Base-by-base conservation (phyloP, 1,140 invertebrate species). In the Hylaeus volcanicus region DNA sequence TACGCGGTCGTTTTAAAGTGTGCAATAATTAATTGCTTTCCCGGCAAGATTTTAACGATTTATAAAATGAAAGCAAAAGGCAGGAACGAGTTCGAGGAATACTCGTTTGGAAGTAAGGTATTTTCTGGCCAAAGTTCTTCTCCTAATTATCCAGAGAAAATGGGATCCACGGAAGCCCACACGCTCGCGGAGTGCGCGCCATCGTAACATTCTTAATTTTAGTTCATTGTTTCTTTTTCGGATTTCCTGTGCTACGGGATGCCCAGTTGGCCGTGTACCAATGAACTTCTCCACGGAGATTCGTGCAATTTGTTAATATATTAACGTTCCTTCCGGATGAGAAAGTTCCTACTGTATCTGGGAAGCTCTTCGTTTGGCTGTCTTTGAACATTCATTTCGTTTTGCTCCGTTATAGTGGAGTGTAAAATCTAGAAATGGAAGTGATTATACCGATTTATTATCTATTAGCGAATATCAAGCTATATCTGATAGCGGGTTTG, bases 121-220 rank as follows among this genome's bases (percentile, higher is more conserved):
- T 48, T 60, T 69, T 61, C 51, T 61, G 43, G 65, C 39, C 43
- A 26, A 77, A 77, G 74, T 77, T 69, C 73, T 77, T 69, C 73
- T 15, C 14, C 55, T 77, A 77, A 77, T 70, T 77, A 77, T 77
- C 74, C 55, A 12, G 45, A 12, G 45, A 43, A 14, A 12, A 37
- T 15, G 41, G 65, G 9, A 58, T 69, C 43, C 69, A 69, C 43
- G 5, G 69, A 77, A 70, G 74, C 70, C 45, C 1, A 43, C 26
- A 51, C n/a, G 6, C 11, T 26, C 71, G 1, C 5, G 56, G 63
- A 45, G 51, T 37, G n/a, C 63, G 39, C 26, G 51, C 39, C 56
- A 48, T 51, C 41, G 5, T 60, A 70, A 60, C 58, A 39, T 12
- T 43, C 11, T 48, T 70, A n/a, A 70, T 76, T 76, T 68, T 69